phyloP scores from a whole-genome alignment of 2,888 invertebrate species.

The Autographa pulchrina region DNA sequence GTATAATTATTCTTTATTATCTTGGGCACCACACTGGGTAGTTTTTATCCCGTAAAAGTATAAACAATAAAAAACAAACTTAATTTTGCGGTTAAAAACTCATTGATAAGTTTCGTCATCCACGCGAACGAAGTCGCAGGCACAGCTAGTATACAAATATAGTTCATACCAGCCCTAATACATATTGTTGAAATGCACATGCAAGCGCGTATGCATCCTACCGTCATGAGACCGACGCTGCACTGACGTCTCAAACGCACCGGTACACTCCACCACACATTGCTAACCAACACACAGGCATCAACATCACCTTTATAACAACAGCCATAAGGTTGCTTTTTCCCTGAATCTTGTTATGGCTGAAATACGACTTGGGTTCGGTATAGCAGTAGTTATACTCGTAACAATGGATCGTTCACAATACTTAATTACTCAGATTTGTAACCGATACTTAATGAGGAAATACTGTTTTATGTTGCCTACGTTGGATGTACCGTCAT shows the following conservation, averaged over 20 bases:
- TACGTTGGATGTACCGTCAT: neutral
- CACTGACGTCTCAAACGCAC: conserved; percentile 2
- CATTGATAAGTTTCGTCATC: no score
- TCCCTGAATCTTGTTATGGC: neutral
- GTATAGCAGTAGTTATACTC: conserved; percentile 23
- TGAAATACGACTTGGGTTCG: neutral
- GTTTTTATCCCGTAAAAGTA: no score
- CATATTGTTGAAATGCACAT: conserved; percentile 14
- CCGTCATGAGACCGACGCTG: conserved; percentile 44
- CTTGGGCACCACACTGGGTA: no score
- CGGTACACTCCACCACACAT: neutral
- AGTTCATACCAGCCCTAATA: conserved; percentile 17
- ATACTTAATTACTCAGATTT: conserved; percentile 30
- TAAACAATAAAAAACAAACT: no score
- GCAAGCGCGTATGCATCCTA: conserved; percentile 6
- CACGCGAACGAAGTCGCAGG: no score
- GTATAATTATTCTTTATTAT: no score
- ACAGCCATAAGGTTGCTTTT: neutral
- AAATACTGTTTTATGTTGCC: conserved; percentile 11
- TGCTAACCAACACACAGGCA: neutral
- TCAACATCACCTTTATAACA: neutral
- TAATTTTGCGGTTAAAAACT: no score
- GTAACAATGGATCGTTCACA: conserved; percentile 31
- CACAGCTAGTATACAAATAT: no score
- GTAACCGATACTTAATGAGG: conserved; percentile 22